Evolutionary conservation across 2,888 invertebrate genomes (phyloP), one percentile per base, ranked within the genome.

Genomic region (Aplocera efformata): DNA sequence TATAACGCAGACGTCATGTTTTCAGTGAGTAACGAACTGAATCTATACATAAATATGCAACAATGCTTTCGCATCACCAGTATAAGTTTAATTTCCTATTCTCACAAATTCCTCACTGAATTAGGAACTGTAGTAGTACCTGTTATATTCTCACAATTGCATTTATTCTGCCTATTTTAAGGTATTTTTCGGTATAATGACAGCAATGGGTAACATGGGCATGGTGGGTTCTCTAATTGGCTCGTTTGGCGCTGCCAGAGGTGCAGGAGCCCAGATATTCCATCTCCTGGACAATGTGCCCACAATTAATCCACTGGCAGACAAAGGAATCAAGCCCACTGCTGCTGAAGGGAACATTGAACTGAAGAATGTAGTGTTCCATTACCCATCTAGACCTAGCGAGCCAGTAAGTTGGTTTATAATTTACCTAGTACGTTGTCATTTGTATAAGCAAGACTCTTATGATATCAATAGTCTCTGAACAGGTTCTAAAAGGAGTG

Each of bases 191-290:
- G 91, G 93, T 35, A 92, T 94, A 0, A 89, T 92, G 88, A 91
- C 91, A 67, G 94, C 93, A 0, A 91, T 92, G 0, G 92, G 92
- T 60, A 94, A 93, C 63, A 92, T 97, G 43, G 96, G 96, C n/a
- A 92, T 94, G 71, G 93, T 95, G 0, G 92, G 95, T 1, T 96
- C 96, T 0, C 92, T 94, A 45, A 91, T 96, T 64, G 94, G 95
- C 67, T 91, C 93, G 6, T 94, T 97, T 57, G 92, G 94, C 0
- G 90, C 92, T 23, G 95, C 96, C 0, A 91, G 92, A 59, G 96
- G 96, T 0, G 94, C 96, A 0, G 95, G 94, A 0, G 90, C 92
- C 0, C 92, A 92, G 66, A 91, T 97, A 28, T 96, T 93, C 72
- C 81, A 91, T 32, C 89, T 96, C 22, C 94, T 97, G 34, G 94